Evolutionary conservation across 2,797 vertebrate species (phyloP), one percentile per base, ranked within the genome.

Genomic region (Anguilla pacifica): DNA sequence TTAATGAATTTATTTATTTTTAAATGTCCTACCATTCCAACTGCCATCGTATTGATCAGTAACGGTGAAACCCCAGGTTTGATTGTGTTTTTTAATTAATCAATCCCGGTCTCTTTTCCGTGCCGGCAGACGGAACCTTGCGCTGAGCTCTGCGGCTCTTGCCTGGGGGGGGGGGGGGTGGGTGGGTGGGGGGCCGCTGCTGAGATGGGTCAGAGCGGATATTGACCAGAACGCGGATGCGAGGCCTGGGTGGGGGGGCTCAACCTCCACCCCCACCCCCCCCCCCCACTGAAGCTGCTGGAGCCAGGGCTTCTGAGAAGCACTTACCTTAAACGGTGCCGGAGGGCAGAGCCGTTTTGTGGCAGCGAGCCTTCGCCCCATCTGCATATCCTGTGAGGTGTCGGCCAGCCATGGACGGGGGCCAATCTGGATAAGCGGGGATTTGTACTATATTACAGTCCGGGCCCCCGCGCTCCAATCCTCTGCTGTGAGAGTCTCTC

Each of bases 181-280:
- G n/a, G n/a, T n/a, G 35, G 35, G 35, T 35, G 35, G 35, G 35
- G 1, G 35, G 35, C 35, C 43, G 4, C 28, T 35, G 82, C n/a
- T 57, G 46, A 74, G 86, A 84, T 22, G 22, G 55, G 67, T 39
- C 59, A 13, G 49, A 83, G 59, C n/a, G 55, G 72, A 85, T 70
- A 85, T 49, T 46, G 87, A 31, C 83, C n/a, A 72, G 35, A 39
- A 46, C 17, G 7, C 10, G 70, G 83, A 79, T 25, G 2, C 10
- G 35, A 3, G 35, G 35, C 35, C 31, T n/a, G 35, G 17, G 22
- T 7, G 51, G 22, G 51, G 0, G 83, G 31, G 31, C 31, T 31
- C 31, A 31, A 31, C 31, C n/a, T n/a, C n/a, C n/a, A n/a, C 35
- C 35, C 35, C 35, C 35, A 0, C 57, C 55, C 61, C 1, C 35